Percentiles rank a stretch among this genome's conserved stretches.
Conservation (phyloP, 2,888 invertebrate species). For the Rhopalosiphum nymphaeae region DNA sequence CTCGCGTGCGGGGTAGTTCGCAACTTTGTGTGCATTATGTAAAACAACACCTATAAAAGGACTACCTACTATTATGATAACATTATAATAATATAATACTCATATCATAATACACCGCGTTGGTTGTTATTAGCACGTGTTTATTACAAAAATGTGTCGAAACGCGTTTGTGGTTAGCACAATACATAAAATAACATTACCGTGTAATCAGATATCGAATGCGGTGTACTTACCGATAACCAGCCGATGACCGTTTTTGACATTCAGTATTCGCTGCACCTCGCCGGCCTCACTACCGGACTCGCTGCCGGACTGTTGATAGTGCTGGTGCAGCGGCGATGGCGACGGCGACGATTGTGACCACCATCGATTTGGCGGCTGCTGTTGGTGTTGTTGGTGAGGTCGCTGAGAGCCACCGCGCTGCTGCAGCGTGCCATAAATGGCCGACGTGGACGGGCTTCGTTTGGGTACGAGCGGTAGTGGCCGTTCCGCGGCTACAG, state of each 20-base stretch:
- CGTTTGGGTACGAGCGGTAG: conserved; percentile 67
- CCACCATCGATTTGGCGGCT: conserved; percentile 36
- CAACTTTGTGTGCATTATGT: conserved; percentile 6
- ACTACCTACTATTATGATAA: background rate
- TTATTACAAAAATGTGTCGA: conserved; percentile 22
- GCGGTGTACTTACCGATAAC: background rate
- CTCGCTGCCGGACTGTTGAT: conserved; percentile 74
- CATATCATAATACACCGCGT: background rate
- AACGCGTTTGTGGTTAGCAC: background rate
- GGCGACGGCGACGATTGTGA: background rate
- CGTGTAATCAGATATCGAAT: background rate
- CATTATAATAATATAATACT: background rate
- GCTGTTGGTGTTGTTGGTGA: conserved; percentile 2
- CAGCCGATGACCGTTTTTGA: conserved; percentile 47
- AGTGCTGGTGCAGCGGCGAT: conserved; percentile 44
- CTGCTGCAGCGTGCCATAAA: conserved; percentile 65
- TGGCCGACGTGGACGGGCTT: conserved; percentile 60
- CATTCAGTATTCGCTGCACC: conserved; percentile 76
- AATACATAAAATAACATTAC: conserved; percentile 20
- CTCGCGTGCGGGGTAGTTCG: background rate
- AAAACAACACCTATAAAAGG: conserved; percentile 9
- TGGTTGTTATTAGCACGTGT: background rate
- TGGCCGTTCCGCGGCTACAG: conserved; percentile 66
- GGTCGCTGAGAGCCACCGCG: background rate
- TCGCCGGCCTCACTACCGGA: conserved; percentile 82